Percentiles rank a stretch among this genome's conserved stretches.
Conservation (phyloP, 2,113 vertebrate species). For the Corydoras maculifer region DNA sequence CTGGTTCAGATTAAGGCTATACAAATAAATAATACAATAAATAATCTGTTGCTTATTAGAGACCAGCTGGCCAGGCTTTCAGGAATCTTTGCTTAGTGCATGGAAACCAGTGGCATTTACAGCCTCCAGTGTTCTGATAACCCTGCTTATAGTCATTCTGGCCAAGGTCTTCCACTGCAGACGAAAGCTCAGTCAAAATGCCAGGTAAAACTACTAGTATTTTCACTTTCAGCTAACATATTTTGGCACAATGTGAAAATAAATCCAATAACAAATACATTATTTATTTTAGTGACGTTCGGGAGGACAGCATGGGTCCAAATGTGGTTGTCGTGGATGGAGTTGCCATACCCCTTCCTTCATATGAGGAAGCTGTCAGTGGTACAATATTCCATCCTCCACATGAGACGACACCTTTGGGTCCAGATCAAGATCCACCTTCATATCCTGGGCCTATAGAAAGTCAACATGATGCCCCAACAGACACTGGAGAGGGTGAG, state of each 20-base stretch:
- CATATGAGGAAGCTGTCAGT: slow-evolving; percentile 80
- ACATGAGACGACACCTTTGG: slow-evolving; percentile 52
- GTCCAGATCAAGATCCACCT: slow-evolving; percentile 72
- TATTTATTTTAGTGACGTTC: slow-evolving; percentile 59
- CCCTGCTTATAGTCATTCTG: slow-evolving; percentile 75
- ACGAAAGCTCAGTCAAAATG: slow-evolving; percentile 74
- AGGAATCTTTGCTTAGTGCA: slow-evolving; percentile 75
- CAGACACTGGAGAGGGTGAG: slow-evolving; percentile 56
- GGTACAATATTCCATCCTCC: slow-evolving; percentile 60
- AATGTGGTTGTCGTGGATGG: slow-evolving; percentile 82
- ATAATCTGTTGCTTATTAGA: slow-evolving; percentile 51
- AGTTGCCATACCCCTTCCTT: slow-evolving; percentile 75
- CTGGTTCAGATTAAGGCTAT: too few species aligned
- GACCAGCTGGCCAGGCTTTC: slow-evolving; percentile 71
- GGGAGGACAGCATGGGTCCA: slow-evolving; percentile 61
- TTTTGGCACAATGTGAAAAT: background rate
- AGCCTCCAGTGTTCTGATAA: slow-evolving; percentile 76
- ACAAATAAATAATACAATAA: background rate
- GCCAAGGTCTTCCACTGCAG: slow-evolving; percentile 78
- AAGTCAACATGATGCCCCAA: slow-evolving; percentile 46
- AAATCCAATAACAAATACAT: background rate
- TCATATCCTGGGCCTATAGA: slow-evolving; percentile 65
- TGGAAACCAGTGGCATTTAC: slow-evolving; percentile 85
- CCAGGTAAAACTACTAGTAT: slow-evolving; percentile 57
- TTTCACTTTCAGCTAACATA: background rate